Base-by-base conservation (phyloP, 2,113 vertebrate genomes). In the Lepus timidus region DNA sequence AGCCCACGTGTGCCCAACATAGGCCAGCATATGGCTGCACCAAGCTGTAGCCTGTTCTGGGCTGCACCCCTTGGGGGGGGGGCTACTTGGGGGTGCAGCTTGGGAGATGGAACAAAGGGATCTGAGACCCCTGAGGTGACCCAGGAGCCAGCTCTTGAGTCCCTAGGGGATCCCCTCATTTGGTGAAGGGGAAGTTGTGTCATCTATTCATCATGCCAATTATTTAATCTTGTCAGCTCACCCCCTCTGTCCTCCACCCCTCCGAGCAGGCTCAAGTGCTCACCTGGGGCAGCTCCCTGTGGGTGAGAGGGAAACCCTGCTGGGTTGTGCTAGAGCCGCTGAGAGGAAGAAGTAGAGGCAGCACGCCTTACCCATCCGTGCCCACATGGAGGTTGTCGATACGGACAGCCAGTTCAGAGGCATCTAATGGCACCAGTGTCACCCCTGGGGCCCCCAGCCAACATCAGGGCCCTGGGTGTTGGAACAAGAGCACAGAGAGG, bases 241-340 rank as follows among this genome's bases (percentile, higher is more conserved):
- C n/a, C 19, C 64, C 36, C n/a, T 36, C 51, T 33, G 49, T 13
- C 31, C 36, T 62, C 23, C 49, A 19, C 17, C 11, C 51, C 79
- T 85, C 58, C 55, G 36, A 22, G 25, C 27, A 0, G 14, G 5
- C 23, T 65, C n/a, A 5, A 3, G 1, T 33, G 62, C 74, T 83
- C 27, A 33, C 49, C 39, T n/a, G 52, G 73, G 82, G 23, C 44
- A 36, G 71, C 11, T 68, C 58, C 65, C 33, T 33, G 49, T 49
- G 51, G 70, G 20, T 23, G 2, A 31, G 62, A 0, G 29, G 44
- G n/a, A 90, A 70, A 16, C n/a, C 16, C 10, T 49, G 51, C 58
- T 5, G 1, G 5, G 1, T 1, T 23, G 14, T 67, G 31, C 39
- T 14, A 4, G 71, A 36, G 73, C 4, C 44, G 19, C 44, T 1